Conservation (phyloP, 1,140 invertebrate genomes). For the Ceratina japonica region DNA sequence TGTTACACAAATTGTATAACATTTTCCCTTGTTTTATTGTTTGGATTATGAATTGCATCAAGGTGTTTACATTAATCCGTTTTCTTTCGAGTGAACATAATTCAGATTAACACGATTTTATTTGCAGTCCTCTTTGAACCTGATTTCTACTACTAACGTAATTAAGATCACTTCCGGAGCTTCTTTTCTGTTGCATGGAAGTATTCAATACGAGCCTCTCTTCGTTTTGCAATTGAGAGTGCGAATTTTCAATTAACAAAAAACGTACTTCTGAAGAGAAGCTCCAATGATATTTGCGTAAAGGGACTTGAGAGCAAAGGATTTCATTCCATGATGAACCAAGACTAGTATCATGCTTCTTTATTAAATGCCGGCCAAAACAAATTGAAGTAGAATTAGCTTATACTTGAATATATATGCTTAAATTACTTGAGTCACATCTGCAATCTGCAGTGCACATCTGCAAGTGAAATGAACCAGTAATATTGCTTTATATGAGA, state of each 20-base stretch:
- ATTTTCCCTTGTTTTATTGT: not conserved
- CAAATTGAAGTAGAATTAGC: too few relatives aligned
- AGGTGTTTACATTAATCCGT: not conserved
- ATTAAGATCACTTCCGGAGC: not conserved
- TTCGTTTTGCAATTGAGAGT: not conserved
- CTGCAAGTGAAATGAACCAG: too few relatives aligned
- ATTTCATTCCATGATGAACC: slow-evolving; percentile 98
- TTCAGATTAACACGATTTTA: slow-evolving; percentile 5
- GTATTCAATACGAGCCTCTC: not conserved
- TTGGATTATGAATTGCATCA: slow-evolving; percentile 32
- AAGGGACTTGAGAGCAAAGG: not conserved
- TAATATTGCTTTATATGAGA: too few relatives aligned
- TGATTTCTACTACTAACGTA: slow-evolving; percentile 23
- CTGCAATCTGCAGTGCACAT: not conserved
- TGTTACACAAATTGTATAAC: not conserved
- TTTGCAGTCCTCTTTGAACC: slow-evolving; percentile 1
- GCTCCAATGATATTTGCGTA: not conserved
- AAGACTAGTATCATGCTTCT: slow-evolving; percentile 99
- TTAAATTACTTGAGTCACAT: not conserved
- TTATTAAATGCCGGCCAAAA: slow-evolving; percentile 89
- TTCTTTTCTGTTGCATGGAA: slow-evolving; percentile 25
- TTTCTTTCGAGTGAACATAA: slow-evolving; percentile 4
- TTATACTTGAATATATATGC: too few relatives aligned
- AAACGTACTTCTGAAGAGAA: not conserved
- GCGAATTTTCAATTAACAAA: too few relatives aligned